Conservation (phyloP, 2,113 vertebrate genomes). For the Salminus brasiliensis region DNA sequence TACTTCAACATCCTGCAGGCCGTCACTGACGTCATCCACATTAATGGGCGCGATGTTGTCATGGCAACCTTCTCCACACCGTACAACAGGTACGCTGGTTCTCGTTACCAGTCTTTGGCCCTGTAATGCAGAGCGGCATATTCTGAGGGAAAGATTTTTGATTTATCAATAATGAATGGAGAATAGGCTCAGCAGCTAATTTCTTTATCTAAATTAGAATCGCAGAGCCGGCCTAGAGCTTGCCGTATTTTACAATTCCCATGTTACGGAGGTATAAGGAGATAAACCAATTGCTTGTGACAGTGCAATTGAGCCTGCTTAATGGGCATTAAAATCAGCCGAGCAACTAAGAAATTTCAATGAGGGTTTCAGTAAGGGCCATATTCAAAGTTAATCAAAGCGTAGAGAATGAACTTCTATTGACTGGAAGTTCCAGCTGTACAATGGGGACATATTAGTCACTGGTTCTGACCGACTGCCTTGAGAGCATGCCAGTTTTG, state of each 20-base stretch:
- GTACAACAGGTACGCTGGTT: constrained; percentile 88
- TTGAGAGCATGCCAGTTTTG: constrained; percentile 41
- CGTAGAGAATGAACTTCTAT: constrained; percentile 61
- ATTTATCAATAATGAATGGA: constrained; percentile 19
- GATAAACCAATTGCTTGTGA: constrained; percentile 79
- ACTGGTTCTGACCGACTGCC: constrained; percentile 42
- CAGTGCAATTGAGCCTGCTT: constrained; percentile 75
- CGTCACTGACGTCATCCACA: constrained; percentile 90
- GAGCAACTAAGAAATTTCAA: constrained; percentile 54
- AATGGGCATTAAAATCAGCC: constrained; percentile 73
- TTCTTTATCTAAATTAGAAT: constrained; percentile 48
- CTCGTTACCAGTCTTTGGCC: background rate
- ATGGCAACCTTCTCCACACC: constrained; percentile 98
- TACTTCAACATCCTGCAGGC: constrained; percentile 99
- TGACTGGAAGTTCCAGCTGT: constrained; percentile 53
- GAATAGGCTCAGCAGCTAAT: constrained; percentile 11
- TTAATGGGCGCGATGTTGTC: constrained; percentile 90
- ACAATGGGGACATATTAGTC: constrained; percentile 52
- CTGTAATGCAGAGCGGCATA: background rate
- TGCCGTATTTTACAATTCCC: constrained; percentile 67
- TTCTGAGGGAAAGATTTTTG: background rate
- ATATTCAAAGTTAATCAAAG: constrained; percentile 61
- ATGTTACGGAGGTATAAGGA: constrained; percentile 72
- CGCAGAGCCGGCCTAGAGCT: background rate
- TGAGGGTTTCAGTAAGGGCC: constrained; percentile 64